Conservation (phyloP, 2,797 vertebrate genomes). For the Paedocypris micromegethes region DNA sequence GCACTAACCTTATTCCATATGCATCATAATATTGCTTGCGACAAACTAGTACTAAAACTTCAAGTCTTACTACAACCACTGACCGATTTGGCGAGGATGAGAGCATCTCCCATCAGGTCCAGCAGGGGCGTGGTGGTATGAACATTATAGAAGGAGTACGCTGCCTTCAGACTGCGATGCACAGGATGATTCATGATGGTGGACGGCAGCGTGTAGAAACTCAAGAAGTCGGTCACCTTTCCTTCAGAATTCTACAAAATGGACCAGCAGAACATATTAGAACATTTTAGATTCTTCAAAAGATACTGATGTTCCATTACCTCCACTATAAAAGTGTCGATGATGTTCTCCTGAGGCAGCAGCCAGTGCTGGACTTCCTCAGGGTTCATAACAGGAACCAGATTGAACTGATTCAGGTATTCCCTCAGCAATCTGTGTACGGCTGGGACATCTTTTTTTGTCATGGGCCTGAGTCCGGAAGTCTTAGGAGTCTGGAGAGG, state of each 20-base stretch:
- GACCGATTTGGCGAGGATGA: constrained; percentile 94
- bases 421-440: constrained; percentile 82
- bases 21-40: too few relatives aligned
- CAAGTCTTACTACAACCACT: constrained; percentile 24
- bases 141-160: constrained; percentile 98
- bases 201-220: constrained; percentile 96
- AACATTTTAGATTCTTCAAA: neutral
- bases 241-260: constrained; percentile 71
- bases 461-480: constrained; percentile 82
- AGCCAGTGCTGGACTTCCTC: constrained; percentile 96
- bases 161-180: constrained; percentile 96
- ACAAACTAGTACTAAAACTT: neutral
- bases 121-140: constrained; percentile 88
- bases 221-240: constrained; percentile 90
- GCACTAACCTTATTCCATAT: too few relatives aligned
- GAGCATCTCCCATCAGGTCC: constrained; percentile 95
- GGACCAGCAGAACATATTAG: neutral
- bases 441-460: constrained; percentile 78
- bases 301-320: constrained; percentile 52
- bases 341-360: constrained; percentile 91
- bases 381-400: constrained; percentile 83
- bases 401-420: constrained; percentile 89
- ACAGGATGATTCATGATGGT: constrained; percentile 98
- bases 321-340: constrained; percentile 93
- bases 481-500: constrained; percentile 80